A percentile compares a stretch with the other conserved stretches of the same genome.
phyloP scores from a whole-genome alignment of 2,797 vertebrate genomes.

The Capromys pilorides region DNA sequence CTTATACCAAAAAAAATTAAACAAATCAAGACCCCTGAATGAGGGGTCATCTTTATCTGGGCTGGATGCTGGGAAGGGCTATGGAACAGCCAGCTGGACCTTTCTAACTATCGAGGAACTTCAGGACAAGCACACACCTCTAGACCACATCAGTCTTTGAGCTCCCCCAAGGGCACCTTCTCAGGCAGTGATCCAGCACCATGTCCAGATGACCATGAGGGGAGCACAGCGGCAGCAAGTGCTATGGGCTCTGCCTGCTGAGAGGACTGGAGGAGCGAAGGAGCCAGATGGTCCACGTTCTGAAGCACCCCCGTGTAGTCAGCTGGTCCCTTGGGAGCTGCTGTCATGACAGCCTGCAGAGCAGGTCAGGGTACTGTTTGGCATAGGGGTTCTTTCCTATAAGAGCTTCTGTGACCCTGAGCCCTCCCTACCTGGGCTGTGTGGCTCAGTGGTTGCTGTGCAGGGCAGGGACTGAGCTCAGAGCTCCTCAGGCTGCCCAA shows the following conservation, averaged over 20 bases:
- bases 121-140: too few relatives aligned
- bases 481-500: neutral
- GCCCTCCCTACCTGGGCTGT: neutral
- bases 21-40: neutral
- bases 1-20: too few relatives aligned
- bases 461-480: too few relatives aligned
- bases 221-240: neutral
- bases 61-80: neutral
- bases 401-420: neutral
- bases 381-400: neutral
- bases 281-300: neutral
- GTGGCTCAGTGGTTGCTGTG: fast-evolving
- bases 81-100: neutral
- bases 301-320: too few relatives aligned
- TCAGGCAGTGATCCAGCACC: neutral
- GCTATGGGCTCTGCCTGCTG: fast-evolving
- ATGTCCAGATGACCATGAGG: neutral
- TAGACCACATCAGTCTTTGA: neutral
- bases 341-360: neutral
- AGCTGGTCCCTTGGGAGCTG: neutral
- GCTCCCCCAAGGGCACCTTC: neutral
- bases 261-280: fast-evolving
- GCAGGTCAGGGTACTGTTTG: neutral
- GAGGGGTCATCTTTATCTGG: neutral
- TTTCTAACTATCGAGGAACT: neutral